Percentiles rank a stretch among this genome's conserved stretches.
phyloP scores from a whole-genome alignment of 2,797 vertebrate genomes.

The Muscicapa comitata region DNA sequence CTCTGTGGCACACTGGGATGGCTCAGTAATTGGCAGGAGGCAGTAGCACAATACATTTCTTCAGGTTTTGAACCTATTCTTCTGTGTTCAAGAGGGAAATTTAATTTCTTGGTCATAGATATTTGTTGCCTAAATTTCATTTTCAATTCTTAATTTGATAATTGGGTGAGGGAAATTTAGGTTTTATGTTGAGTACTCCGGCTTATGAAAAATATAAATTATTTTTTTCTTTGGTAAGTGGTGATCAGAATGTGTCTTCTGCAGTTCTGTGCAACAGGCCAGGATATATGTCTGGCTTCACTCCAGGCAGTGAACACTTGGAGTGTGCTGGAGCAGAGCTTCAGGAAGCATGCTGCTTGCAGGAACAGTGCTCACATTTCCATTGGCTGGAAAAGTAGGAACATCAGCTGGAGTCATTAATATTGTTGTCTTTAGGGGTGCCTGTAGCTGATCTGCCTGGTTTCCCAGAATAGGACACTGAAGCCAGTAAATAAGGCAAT shows the following conservation, averaged over 20 bases:
- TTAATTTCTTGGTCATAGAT: background rate
- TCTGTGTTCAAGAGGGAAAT: background rate
- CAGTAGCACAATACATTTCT: background rate
- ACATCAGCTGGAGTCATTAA: slow-evolving; percentile 59
- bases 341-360: background rate
- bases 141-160: background rate
- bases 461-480: slow-evolving; percentile 24
- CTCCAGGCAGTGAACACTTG: background rate
- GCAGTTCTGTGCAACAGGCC: background rate
- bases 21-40: background rate
- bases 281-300: background rate
- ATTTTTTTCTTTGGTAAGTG: background rate
- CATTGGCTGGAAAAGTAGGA: slow-evolving; percentile 8
- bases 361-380: slow-evolving; percentile 11
- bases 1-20: background rate
- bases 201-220: background rate
- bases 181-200: background rate
- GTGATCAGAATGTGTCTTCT: background rate
- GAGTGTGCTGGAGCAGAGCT: background rate
- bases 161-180: background rate
- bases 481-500: slow-evolving; percentile 42
- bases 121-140: background rate
- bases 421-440: slow-evolving; percentile 1
- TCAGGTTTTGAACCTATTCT: background rate
- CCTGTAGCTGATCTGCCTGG: background rate